Evolutionary conservation across 2,888 invertebrate species (phyloP).

Genomic region (Apeira syringaria): DNA sequence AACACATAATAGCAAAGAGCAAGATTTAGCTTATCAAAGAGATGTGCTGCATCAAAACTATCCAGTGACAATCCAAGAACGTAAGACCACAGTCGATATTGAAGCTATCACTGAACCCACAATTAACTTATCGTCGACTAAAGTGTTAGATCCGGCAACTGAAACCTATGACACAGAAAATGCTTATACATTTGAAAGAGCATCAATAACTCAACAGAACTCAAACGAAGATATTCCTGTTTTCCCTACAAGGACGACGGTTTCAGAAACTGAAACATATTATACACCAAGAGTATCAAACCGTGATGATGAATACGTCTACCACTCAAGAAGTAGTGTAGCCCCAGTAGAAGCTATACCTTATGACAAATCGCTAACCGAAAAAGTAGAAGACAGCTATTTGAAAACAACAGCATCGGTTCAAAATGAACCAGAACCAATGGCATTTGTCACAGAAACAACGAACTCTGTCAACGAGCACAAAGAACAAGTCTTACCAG

Average conservation of each 20-base stretch:
- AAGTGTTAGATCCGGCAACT: slow-evolving; percentile 43
- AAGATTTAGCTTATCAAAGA: slow-evolving; percentile 84
- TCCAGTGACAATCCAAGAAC: slow-evolving; percentile 81
- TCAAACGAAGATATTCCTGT: slow-evolving; percentile 44
- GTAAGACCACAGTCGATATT: slow-evolving; percentile 72
- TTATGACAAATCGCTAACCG: slow-evolving; percentile 46
- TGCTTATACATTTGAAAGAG: slow-evolving; percentile 69
- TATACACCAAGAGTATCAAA: slow-evolving; percentile 52
- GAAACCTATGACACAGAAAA: slow-evolving; percentile 66
- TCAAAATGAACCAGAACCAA: slow-evolving; percentile 44
- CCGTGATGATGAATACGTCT: slow-evolving; percentile 50
- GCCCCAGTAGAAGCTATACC: slow-evolving; percentile 50
- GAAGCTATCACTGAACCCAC: slow-evolving; percentile 61
- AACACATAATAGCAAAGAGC: slow-evolving; percentile 50
- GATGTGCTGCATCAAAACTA: slow-evolving; percentile 86
- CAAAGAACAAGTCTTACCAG: slow-evolving; percentile 46
- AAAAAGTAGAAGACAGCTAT: slow-evolving; percentile 51
- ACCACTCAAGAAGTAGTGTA: slow-evolving; percentile 52
- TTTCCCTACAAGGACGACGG: slow-evolving; percentile 37
- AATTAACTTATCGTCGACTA: slow-evolving; percentile 39
- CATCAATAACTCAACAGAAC: slow-evolving; percentile 57
- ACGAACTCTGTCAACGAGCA: slow-evolving; percentile 48
- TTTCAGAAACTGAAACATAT: slow-evolving; percentile 49
- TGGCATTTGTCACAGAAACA: slow-evolving; percentile 48
- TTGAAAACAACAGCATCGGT: slow-evolving; percentile 49